Conservation (phyloP, 2,113 vertebrate species). For the Chaetodon trifascialis region DNA sequence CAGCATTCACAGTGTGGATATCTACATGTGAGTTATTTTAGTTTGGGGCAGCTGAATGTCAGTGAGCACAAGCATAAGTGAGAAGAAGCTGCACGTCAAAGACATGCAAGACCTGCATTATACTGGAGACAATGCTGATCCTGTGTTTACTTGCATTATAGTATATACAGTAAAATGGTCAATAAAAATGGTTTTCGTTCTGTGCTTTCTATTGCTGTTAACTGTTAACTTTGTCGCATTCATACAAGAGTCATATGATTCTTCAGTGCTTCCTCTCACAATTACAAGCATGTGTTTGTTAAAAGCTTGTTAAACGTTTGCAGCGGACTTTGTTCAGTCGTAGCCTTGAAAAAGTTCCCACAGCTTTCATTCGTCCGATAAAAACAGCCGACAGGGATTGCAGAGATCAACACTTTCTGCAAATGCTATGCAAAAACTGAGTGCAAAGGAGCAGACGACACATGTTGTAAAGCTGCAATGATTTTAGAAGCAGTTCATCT, state of each 20-base stretch:
- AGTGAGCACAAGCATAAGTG: not conserved
- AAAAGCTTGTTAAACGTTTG: constrained; percentile 36
- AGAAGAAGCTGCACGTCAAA: not conserved
- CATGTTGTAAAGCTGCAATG: not conserved
- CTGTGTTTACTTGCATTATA: not conserved
- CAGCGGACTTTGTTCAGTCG: constrained; percentile 53
- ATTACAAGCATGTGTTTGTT: constrained; percentile 51
- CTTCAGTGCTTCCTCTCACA: constrained; percentile 41
- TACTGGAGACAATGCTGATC: not conserved
- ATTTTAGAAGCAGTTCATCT: not conserved
- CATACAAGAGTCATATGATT: constrained; percentile 37
- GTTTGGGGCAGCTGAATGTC: not conserved
- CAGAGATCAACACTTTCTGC: constrained; percentile 1
- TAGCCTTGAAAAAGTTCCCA: constrained; percentile 55
- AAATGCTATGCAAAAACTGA: constrained; percentile 8
- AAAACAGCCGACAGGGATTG: constrained; percentile 31
- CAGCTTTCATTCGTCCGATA: constrained; percentile 38
- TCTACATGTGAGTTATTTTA: not conserved
- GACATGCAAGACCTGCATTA: not conserved
- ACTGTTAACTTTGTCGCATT: constrained; percentile 10
- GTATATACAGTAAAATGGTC: not conserved
- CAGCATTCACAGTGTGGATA: not conserved
- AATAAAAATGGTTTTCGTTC: not conserved
- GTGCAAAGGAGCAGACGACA: not conserved
- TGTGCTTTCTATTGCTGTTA: constrained; percentile 1